Conservation (phyloP, 1,140 invertebrate genomes). For the Drosophila pseudoananassae region DNA sequence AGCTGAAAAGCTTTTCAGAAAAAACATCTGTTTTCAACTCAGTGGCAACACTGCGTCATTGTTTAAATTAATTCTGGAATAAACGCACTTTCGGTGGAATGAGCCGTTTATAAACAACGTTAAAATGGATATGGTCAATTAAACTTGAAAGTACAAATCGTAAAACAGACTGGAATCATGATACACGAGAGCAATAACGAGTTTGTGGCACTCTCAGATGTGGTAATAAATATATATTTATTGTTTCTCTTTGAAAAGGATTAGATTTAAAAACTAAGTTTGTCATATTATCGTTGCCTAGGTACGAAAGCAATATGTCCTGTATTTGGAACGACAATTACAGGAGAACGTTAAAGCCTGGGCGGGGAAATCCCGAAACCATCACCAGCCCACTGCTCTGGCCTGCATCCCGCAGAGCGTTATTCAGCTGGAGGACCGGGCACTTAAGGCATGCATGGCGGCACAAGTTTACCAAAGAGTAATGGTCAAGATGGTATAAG, state of each 20-base stretch:
- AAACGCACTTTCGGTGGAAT: slow-evolving; percentile 7
- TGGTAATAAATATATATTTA: slow-evolving; percentile 39
- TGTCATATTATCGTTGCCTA: slow-evolving; percentile 6
- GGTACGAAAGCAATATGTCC: slow-evolving; percentile 73
- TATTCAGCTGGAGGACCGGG: slow-evolving; percentile 54
- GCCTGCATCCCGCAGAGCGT: slow-evolving; percentile 59
- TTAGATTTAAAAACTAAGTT: background rate
- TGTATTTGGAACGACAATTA: slow-evolving; percentile 72
- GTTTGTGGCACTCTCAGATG: slow-evolving; percentile 64
- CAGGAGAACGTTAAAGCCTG: slow-evolving; percentile 68
- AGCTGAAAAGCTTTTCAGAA: background rate
- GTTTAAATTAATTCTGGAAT: slow-evolving; percentile 47
- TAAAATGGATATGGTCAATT: slow-evolving; percentile 29
- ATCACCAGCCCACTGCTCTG: slow-evolving; percentile 62
- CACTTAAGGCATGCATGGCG: slow-evolving; percentile 65
- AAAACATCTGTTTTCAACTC: slow-evolving; percentile 6
- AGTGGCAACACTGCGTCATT: slow-evolving; percentile 14
- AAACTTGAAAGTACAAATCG: background rate
- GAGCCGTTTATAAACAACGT: background rate
- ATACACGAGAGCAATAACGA: slow-evolving; percentile 31
- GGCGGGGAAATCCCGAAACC: slow-evolving; percentile 59
- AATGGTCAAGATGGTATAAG: slow-evolving; percentile 73
- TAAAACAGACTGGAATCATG: slow-evolving; percentile 25
- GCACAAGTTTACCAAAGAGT: slow-evolving; percentile 70
- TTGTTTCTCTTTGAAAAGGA: background rate